Percentiles rank a stretch among this genome's conserved stretches.
These are phyloP conservation scores for Euplexia lucipara DNA, from an alignment of 2,888 invertebrate genomes.

Conservation along the genomic window DNA sequence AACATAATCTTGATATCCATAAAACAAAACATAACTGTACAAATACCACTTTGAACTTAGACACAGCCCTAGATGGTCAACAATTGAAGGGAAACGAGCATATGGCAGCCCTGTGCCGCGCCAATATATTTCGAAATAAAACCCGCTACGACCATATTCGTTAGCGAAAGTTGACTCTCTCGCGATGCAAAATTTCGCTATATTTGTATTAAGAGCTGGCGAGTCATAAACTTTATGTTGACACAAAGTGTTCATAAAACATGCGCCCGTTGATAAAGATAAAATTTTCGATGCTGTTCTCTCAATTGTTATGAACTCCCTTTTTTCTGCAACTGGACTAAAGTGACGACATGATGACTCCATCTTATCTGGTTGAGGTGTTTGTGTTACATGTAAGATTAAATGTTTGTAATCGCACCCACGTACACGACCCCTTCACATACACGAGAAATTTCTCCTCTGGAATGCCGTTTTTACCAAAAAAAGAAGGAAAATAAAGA, in stretches of 20 bases:
- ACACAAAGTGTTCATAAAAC: conserved; percentile 68
- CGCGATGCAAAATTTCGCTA: conserved; percentile 79
- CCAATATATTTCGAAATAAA: conserved; percentile 74
- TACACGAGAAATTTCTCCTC: too few species aligned
- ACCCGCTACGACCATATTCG: conserved; percentile 81
- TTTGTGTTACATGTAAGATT: too few species aligned
- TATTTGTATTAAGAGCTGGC: conserved; percentile 76
- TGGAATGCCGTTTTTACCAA: too few species aligned
- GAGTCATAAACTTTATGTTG: conserved; percentile 77
- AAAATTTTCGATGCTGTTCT: conserved; percentile 31
- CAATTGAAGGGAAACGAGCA: conserved; percentile 63
- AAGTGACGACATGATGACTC: conserved; percentile 23
- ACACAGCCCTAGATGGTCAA: conserved; percentile 58
- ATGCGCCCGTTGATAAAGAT: conserved; percentile 48
- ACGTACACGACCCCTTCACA: too few species aligned
- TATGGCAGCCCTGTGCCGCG: conserved; percentile 63
- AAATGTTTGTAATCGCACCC: too few species aligned
- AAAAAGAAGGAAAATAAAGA: too few species aligned
- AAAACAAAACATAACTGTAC: conserved; percentile 37
- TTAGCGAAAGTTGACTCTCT: conserved; percentile 83
- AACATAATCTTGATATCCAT: conserved; percentile 46
- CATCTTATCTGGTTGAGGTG: too few species aligned
- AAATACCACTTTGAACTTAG: conserved; percentile 59
- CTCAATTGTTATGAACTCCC: conserved; percentile 46
- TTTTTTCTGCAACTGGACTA: conserved; percentile 20